Evolutionary conservation across 2,113 vertebrate genomes (phyloP).

Genomic region (Hemiprocne comata): DNA sequence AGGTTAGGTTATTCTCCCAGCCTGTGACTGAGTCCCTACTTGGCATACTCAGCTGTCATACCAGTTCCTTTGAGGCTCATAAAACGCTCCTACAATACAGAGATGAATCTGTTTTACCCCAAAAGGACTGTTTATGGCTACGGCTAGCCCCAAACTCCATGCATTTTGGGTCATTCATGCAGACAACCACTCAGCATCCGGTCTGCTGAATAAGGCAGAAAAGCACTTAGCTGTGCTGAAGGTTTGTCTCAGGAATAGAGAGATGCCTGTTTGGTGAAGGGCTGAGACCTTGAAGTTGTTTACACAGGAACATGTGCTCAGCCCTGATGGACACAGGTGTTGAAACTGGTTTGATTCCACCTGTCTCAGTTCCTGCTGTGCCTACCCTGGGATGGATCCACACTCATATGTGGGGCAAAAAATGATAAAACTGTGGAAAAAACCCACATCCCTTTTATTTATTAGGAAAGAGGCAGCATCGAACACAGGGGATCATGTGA

Average conservation of each 20-base stretch:
- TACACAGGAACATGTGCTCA: not conserved
- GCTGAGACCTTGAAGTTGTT: not conserved
- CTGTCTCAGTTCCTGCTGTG: not conserved
- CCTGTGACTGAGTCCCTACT: not conserved
- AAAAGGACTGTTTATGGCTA: not conserved
- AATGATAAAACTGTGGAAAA: not conserved
- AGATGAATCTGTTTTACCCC: not conserved
- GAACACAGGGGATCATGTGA: not conserved
- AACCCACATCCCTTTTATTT: rapidly evolving
- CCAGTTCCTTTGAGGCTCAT: not conserved
- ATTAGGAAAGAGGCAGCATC: not conserved
- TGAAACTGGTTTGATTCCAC: not conserved
- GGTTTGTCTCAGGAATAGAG: rapidly evolving
- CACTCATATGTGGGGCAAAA: rapidly evolving
- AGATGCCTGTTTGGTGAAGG: not conserved
- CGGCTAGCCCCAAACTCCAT: not conserved
- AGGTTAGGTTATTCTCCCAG: not conserved
- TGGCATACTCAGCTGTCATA: not conserved
- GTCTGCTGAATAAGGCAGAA: not conserved
- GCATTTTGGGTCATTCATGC: not conserved
- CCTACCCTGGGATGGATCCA: not conserved
- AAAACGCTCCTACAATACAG: not conserved
- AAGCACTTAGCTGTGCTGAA: rapidly evolving
- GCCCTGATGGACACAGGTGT: not conserved
- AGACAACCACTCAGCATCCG: rapidly evolving